These are phyloP conservation scores for Thunnus thynnus DNA, from an alignment of 2,113 vertebrate species.

Conservation along the genomic window DNA sequence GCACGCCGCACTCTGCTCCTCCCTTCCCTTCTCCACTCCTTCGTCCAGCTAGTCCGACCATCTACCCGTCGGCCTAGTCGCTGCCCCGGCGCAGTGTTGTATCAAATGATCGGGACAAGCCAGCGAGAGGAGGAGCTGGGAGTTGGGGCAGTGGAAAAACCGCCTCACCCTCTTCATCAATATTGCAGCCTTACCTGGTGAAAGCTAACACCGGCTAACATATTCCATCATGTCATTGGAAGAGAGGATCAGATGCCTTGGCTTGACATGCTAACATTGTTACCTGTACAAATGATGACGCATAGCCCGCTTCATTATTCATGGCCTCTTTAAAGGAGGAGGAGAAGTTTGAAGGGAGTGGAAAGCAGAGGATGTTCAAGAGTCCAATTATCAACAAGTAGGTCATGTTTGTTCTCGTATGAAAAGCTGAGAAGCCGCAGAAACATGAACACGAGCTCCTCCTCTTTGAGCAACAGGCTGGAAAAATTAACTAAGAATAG, in stretches of 20 bases:
- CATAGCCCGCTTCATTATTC: conserved; percentile 81
- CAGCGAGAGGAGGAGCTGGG: conserved; percentile 55
- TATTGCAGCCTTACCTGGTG: conserved; percentile 85
- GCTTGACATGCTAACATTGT: conserved; percentile 86
- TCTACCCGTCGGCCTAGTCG: conserved; percentile 29
- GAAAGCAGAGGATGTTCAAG: conserved; percentile 55
- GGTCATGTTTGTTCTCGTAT: conserved; percentile 37
- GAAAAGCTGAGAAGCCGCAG: conserved; percentile 10
- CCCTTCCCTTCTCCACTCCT: conserved; percentile 56
- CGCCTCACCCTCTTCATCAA: conserved; percentile 85
- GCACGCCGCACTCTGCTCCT: conserved; percentile 61
- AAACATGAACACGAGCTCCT: conserved; percentile 52
- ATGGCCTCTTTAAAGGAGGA: conserved; percentile 66
- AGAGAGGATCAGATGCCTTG: conserved; percentile 81
- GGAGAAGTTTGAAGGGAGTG: conserved; percentile 48
- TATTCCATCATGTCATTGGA: conserved; percentile 88
- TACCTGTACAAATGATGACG: conserved; percentile 82
- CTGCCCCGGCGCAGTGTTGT: conserved; percentile 34
- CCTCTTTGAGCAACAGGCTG: conserved; percentile 36
- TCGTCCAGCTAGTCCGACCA: conserved; percentile 26
- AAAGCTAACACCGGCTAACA: conserved; percentile 85
- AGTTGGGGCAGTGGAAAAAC: conserved; percentile 84
- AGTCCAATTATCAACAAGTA: conserved; percentile 65
- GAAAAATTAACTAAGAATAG: neutral
- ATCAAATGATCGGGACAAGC: conserved; percentile 78